A percentile compares a stretch with the other conserved stretches of the same genome.
Conservation (phyloP, 2,113 vertebrate genomes). For the Leiothrix lutea region DNA sequence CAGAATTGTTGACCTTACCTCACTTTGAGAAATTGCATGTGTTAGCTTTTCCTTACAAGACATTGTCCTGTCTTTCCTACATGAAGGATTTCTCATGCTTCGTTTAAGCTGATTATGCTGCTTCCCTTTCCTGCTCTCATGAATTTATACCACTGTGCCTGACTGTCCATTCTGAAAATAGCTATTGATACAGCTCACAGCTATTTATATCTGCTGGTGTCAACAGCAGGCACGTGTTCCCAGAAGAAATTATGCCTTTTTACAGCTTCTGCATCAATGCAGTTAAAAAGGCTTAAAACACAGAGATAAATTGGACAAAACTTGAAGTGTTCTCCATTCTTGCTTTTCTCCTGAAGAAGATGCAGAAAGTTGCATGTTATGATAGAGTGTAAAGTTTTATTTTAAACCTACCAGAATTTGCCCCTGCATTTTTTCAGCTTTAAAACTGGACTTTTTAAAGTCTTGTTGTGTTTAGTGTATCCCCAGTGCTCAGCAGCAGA, state of each 20-base stretch:
- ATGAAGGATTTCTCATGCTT: constrained; percentile 58
- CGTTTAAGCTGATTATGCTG: constrained; percentile 48
- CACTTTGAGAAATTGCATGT: not conserved
- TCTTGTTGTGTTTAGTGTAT: not conserved
- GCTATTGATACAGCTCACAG: constrained; percentile 5
- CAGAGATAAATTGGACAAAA: not conserved
- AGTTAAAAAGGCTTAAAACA: not conserved
- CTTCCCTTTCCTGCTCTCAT: constrained; percentile 42
- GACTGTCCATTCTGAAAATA: constrained; percentile 32
- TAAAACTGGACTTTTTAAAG: not conserved
- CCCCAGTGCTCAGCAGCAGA: not conserved
- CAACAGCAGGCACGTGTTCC: constrained; percentile 64
- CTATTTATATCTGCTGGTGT: constrained; percentile 69
- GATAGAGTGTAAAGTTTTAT: not conserved
- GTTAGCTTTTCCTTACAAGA: constrained; percentile 22
- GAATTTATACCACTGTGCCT: constrained; percentile 71
- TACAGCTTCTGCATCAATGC: not conserved
- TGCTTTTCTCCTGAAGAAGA: not conserved
- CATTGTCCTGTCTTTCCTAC: not conserved
- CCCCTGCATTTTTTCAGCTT: not conserved
- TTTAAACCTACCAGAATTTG: not conserved
- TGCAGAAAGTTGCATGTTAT: not conserved
- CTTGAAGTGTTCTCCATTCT: not conserved
- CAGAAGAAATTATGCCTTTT: constrained; percentile 4
- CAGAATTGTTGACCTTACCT: not conserved